Base-by-base conservation (phyloP, 1,140 invertebrate genomes). In the Schmidtea mediterranea region DNA sequence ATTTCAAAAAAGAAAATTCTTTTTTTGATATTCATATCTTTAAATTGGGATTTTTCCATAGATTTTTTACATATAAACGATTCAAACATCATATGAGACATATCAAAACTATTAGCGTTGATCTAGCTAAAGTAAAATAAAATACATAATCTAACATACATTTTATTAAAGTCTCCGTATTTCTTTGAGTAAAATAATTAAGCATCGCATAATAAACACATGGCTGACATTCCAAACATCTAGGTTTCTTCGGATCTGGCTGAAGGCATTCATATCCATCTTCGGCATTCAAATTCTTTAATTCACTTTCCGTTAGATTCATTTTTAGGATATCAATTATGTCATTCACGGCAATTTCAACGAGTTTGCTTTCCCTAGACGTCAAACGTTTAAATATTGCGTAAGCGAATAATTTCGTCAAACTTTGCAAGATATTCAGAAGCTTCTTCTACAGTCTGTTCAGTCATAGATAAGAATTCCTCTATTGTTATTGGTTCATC, bases 331-430 rank as follows among this genome's bases (percentile, higher is more conserved):
- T 66, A 46, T 76, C 74, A 8, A 87, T 66, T 9, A 89, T 75
- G 63, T 89, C 82, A 63, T 82, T 78, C 0, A 87, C 81, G 0
- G 82, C 80, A 62, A 80, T 78, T 60, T 87, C 82, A 1, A 86
- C 75, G 74, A 86, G 80, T 48, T 78, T 66, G 62, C 81, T 87
- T 58, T 84, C 80, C 52, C 63, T 67, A 51, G 38, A 45, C 13
- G 47, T 6, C n/a, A n/a, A n/a, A n/a, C n/a, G n/a, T n/a, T n/a
- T n/a, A n/a, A n/a, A n/a, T 10, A 15, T 10, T 10, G 12, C 16
- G 9, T 10, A 22, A 43, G 16, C 9, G 41, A 9, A 38, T 43
- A 47, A 47, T 43, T 1, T 49, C 32, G 23, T 15, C 32, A 38
- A 49, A 57, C 56, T 54, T 57, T 12, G 54, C 37, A n/a, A 58